Conservation (phyloP, 2,113 vertebrate species). For the Dicrurus megarhynchus region DNA sequence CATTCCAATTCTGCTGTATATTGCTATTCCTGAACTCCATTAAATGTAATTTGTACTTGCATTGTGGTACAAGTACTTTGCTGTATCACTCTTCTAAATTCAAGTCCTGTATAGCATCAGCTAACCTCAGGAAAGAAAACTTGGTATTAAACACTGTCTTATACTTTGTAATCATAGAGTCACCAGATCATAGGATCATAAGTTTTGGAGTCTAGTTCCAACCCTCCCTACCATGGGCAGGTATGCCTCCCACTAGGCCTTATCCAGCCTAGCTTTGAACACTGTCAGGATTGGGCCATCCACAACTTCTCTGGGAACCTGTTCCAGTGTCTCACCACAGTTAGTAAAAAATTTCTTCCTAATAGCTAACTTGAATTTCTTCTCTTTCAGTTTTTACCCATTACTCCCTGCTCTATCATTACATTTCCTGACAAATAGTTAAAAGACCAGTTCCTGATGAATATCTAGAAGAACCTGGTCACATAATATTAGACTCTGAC, state of each 20-base stretch:
- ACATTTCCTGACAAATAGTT: background rate
- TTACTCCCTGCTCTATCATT: background rate
- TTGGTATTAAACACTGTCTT: background rate
- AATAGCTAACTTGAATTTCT: background rate
- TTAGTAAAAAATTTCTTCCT: background rate
- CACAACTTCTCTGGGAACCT: background rate
- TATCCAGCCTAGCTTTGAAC: background rate
- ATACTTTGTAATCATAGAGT: background rate
- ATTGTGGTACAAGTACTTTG: background rate
- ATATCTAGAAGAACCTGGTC: background rate
- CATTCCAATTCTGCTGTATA: background rate
- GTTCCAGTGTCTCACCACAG: background rate
- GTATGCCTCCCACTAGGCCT: background rate
- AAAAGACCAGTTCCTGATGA: background rate
- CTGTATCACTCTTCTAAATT: background rate
- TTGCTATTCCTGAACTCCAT: background rate
- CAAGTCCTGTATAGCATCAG: background rate
- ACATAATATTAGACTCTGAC: background rate
- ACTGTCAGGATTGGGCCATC: background rate
- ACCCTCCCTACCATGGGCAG: background rate
- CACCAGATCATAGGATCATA: rapidly evolving
- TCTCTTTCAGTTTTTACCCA: background rate
- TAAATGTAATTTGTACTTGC: background rate
- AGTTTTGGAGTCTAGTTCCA: background rate
- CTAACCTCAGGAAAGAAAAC: background rate